These are phyloP conservation scores for Notoglanidium macrostoma DNA, from an alignment of 2,797 vertebrate species.

Conservation along the genomic window DNA sequence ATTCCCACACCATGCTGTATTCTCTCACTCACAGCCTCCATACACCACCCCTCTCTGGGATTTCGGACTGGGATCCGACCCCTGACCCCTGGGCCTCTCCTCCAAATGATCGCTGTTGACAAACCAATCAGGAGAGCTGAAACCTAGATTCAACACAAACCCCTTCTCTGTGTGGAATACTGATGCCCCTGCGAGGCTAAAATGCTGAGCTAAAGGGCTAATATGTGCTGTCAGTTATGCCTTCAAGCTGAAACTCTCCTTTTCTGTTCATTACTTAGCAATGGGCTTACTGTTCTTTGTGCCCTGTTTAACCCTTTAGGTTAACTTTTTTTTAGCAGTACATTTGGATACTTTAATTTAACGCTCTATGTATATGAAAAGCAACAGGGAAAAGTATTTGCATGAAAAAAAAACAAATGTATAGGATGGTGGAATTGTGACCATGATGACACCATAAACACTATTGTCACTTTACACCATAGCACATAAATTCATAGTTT, in stretches of 20 bases:
- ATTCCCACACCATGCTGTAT: conserved; percentile 54
- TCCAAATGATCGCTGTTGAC: conserved; percentile 43
- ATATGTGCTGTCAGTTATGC: conserved; percentile 18
- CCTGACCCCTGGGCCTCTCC: conserved; percentile 38
- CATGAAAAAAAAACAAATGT: not conserved
- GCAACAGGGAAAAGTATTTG: not conserved
- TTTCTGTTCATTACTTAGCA: conserved; percentile 7
- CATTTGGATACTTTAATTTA: not conserved
- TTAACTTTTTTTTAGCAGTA: not conserved
- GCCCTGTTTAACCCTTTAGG: not conserved
- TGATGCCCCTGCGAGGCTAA: conserved; percentile 3
- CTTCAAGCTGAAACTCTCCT: not conserved
- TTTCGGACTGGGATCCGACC: conserved; percentile 37
- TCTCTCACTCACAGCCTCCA: conserved; percentile 26
- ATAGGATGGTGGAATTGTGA: not conserved
- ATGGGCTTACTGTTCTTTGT: not conserved
- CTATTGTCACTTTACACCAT: not conserved
- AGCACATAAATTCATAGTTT: not conserved
- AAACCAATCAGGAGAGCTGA: conserved; percentile 46
- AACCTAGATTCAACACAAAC: conserved; percentile 39
- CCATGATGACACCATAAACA: not conserved
- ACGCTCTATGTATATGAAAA: not conserved
- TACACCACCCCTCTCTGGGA: conserved; percentile 28
- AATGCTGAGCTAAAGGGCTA: not conserved
- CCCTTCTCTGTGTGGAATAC: conserved; percentile 13